Evolutionary conservation across 2,888 invertebrate genomes (phyloP).

Genomic region (Chorisops tibialis): DNA sequence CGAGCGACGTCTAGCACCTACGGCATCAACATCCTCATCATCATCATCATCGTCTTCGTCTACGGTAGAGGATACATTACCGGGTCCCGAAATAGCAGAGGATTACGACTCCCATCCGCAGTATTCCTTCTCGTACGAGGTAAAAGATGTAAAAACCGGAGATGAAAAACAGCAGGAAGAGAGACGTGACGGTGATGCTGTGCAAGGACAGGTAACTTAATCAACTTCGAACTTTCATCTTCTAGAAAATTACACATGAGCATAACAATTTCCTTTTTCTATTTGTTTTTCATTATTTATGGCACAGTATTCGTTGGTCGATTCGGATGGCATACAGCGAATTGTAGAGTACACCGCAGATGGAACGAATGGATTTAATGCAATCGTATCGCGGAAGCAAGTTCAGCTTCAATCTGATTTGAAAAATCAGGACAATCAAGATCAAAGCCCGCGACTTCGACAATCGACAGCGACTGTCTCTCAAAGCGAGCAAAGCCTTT

Average conservation of each 20-base stretch:
- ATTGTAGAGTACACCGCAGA: conserved; percentile 37
- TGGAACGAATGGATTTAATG: conserved; percentile 35
- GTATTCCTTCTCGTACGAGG: conserved; percentile 38
- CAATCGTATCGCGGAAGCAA: conserved; percentile 34
- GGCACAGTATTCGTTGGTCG: conserved; percentile 35
- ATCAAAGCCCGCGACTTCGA: conserved; percentile 46
- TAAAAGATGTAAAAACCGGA: conserved; percentile 39
- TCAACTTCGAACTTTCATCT: neutral
- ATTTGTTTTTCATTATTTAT: neutral
- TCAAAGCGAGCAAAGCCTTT: conserved; percentile 40
- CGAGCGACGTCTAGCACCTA: conserved; percentile 9
- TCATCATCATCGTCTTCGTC: neutral
- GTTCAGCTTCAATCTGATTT: neutral
- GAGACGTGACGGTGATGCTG: conserved; percentile 39
- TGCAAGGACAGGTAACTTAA: conserved; percentile 37
- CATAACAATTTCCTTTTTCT: conserved; percentile 10
- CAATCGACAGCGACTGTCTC: conserved; percentile 44
- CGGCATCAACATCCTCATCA: neutral
- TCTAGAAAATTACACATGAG: conserved; percentile 1
- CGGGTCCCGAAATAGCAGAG: conserved; percentile 35
- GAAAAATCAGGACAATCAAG: no score
- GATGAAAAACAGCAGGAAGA: conserved; percentile 40
- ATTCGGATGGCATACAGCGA: conserved; percentile 36
- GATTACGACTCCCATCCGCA: conserved; percentile 37
- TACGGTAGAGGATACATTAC: neutral